phyloP scores from a whole-genome alignment of 1,140 invertebrate species.

The Drosophila sp. region DNA sequence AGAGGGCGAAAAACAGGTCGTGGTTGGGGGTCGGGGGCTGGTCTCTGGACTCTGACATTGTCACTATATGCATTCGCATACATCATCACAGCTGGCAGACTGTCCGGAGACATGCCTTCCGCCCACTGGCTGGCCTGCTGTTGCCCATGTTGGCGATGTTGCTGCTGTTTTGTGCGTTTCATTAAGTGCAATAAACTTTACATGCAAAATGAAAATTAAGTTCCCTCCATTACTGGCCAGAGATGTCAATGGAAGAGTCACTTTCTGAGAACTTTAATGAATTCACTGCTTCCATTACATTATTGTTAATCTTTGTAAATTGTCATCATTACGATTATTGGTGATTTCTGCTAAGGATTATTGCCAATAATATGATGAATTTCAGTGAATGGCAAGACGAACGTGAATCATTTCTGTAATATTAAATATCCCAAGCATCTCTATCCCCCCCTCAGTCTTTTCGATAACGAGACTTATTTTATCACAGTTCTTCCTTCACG shows the following conservation, averaged over 20 bases:
- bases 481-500: too few species aligned
- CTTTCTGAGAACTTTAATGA: neutral
- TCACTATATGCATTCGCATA: constrained; percentile 53
- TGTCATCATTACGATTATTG: neutral
- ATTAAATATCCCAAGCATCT: too few species aligned
- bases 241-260: neutral
- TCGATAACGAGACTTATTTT: too few species aligned
- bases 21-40: constrained; percentile 10
- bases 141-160: neutral
- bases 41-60: constrained; percentile 50
- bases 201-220: constrained; percentile 59
- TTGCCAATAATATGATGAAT: neutral
- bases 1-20: constrained; percentile 1
- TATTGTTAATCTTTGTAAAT: neutral
- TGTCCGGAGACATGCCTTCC: constrained; percentile 54
- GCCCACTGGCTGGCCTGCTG: constrained; percentile 5
- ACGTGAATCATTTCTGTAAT: too few species aligned
- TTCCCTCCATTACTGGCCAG: constrained; percentile 34
- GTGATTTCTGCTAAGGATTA: neutral
- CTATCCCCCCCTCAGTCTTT: too few species aligned
- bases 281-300: neutral
- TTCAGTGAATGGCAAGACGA: too few species aligned
- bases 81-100: constrained; percentile 71
- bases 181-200: constrained; percentile 80
- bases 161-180: constrained; percentile 39